These are phyloP conservation scores for Mareca penelope DNA, from an alignment of 2,797 vertebrate species.

Conservation along the genomic window DNA sequence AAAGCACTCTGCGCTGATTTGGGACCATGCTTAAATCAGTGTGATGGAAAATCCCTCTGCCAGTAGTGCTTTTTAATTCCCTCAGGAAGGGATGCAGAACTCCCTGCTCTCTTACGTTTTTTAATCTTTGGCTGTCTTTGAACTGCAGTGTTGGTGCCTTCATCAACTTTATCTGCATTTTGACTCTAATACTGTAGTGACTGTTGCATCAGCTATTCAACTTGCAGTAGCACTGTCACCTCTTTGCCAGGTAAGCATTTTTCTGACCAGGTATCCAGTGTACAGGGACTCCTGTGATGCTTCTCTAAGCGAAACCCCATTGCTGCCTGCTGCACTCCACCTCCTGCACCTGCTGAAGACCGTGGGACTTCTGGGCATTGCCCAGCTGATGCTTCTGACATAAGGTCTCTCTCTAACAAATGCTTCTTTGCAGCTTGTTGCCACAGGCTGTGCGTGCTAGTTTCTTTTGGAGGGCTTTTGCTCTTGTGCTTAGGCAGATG, in stretches of 20 bases:
- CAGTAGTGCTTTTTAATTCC: background rate
- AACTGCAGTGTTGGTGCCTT: background rate
- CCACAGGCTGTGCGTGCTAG: background rate
- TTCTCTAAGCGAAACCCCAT: background rate
- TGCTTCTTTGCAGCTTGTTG: background rate
- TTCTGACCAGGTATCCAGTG: background rate
- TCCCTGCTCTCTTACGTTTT: background rate
- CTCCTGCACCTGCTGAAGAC: background rate
- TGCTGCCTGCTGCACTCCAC: background rate
- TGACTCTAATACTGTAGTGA: background rate
- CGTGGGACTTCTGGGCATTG: background rate
- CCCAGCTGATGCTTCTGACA: background rate
- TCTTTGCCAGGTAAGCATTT: background rate
- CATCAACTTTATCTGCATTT: background rate
- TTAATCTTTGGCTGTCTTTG: background rate
- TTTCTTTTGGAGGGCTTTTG: background rate
- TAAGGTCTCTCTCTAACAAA: background rate
- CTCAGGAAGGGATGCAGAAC: background rate
- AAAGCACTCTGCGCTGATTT: background rate
- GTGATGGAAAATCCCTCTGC: background rate
- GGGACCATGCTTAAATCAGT: background rate
- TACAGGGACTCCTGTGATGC: background rate
- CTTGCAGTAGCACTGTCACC: background rate
- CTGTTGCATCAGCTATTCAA: background rate
- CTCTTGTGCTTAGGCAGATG: rapidly evolving